Conservation (phyloP, 1,140 invertebrate species). For the Protaetia brevitarsis region DNA sequence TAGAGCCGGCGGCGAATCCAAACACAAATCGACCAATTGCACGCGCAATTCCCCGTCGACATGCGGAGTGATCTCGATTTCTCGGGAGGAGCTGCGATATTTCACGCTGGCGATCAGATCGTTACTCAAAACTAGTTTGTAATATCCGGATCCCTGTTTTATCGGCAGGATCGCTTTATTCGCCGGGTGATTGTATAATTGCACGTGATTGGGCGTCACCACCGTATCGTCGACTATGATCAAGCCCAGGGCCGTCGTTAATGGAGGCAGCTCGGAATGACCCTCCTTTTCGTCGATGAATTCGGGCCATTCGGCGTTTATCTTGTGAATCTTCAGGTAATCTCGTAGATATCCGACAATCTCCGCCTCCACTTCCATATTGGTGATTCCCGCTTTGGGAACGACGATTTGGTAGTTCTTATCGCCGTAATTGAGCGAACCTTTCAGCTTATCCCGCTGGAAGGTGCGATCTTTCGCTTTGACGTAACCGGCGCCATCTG, state of each 20-base stretch:
- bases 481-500: conserved; percentile 47
- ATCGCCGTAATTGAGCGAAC: conserved; percentile 51
- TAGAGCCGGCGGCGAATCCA: conserved; percentile 57
- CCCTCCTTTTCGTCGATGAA: conserved; percentile 56
- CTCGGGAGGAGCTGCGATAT: conserved; percentile 59
- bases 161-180: conserved; percentile 57
- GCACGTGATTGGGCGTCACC: conserved; percentile 54
- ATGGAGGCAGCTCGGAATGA: conserved; percentile 52
- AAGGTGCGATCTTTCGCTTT: conserved; percentile 43
- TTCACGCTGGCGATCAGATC: conserved; percentile 61
- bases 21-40: conserved; percentile 68
- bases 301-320: conserved; percentile 56
- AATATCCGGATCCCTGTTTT: conserved; percentile 70
- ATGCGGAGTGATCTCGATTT: conserved; percentile 62
- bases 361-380: conserved; percentile 59
- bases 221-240: conserved; percentile 62
- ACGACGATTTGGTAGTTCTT: conserved; percentile 60
- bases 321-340: conserved; percentile 49
- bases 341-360: conserved; percentile 60
- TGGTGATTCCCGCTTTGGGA: conserved; percentile 57
- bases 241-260: conserved; percentile 53
- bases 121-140: conserved; percentile 61
- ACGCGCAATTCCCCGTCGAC: conserved; percentile 63
- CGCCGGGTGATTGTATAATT: conserved; percentile 63
- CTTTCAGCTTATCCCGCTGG: conserved; percentile 51